Conservation (phyloP, 2,113 vertebrate genomes). For the Hyperopisus bebe region DNA sequence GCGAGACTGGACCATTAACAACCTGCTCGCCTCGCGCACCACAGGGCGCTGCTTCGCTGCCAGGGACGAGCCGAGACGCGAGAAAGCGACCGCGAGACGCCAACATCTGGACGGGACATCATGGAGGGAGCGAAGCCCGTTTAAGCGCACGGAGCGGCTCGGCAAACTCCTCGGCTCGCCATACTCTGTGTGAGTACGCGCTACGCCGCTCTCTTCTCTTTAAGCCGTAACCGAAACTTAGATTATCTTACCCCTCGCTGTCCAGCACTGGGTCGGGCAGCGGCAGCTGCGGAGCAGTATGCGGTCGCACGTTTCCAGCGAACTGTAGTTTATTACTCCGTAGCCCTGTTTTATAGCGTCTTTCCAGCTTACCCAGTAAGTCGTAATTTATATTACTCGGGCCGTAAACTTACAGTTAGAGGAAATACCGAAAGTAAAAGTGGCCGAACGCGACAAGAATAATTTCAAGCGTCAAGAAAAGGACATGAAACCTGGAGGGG, state of each 20-base stretch:
- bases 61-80: conserved; percentile 60
- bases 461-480: background rate
- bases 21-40: conserved; percentile 72
- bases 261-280: conserved; percentile 44
- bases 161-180: conserved; percentile 30
- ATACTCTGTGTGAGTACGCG: conserved; percentile 53
- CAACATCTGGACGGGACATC: conserved; percentile 69
- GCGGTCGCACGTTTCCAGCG: conserved; percentile 54
- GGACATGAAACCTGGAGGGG: background rate
- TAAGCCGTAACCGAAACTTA: conserved; percentile 55
- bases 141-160: conserved; percentile 35
- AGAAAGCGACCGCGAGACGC: conserved; percentile 56
- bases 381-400: conserved; percentile 24
- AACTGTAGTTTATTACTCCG: conserved; percentile 11
- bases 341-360: conserved; percentile 32
- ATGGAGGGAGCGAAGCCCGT: conserved; percentile 51
- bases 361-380: conserved; percentile 16
- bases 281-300: conserved; percentile 52
- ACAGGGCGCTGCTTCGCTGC: conserved; percentile 60
- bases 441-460: background rate
- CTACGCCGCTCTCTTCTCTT: background rate
- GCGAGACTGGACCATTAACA: conserved; percentile 78
- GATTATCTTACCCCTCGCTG: conserved; percentile 40
- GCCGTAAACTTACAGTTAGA: background rate
- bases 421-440: conserved; percentile 21